phyloP scores from a whole-genome alignment of 2,113 vertebrate genomes.

The Clarias macrocephalus region DNA sequence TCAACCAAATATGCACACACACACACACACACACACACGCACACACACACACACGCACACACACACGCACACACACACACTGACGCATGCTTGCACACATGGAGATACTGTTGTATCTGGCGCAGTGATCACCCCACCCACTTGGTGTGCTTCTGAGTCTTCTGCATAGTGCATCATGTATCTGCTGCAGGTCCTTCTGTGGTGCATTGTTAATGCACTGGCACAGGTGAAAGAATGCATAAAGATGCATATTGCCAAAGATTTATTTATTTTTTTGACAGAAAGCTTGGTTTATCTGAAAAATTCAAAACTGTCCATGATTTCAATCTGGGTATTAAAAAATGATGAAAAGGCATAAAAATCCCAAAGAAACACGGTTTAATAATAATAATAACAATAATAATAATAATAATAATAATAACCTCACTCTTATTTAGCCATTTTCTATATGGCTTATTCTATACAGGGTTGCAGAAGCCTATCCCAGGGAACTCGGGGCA shows the following conservation, averaged over 20 bases:
- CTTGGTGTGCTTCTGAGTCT: background rate
- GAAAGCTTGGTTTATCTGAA: background rate
- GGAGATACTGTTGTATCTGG: background rate
- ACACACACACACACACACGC: background rate
- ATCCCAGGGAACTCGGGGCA: no score
- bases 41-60: background rate
- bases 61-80: background rate
- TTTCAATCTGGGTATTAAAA: background rate
- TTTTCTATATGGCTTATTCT: no score
- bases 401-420: no score
- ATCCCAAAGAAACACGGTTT: background rate
- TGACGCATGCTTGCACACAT: no score
- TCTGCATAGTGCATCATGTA: background rate
- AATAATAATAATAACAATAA: no score
- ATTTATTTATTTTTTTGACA: background rate
- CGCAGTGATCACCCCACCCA: background rate
- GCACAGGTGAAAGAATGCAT: background rate
- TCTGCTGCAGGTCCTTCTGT: background rate
- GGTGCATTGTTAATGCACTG: background rate
- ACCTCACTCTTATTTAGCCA: no score
- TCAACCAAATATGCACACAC: background rate
- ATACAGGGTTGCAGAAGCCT: no score
- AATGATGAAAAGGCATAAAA: background rate
- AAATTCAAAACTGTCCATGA: background rate
- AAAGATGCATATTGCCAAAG: background rate